Base-by-base conservation (phyloP, 2,113 vertebrate species). In the Echinops telfairi region DNA sequence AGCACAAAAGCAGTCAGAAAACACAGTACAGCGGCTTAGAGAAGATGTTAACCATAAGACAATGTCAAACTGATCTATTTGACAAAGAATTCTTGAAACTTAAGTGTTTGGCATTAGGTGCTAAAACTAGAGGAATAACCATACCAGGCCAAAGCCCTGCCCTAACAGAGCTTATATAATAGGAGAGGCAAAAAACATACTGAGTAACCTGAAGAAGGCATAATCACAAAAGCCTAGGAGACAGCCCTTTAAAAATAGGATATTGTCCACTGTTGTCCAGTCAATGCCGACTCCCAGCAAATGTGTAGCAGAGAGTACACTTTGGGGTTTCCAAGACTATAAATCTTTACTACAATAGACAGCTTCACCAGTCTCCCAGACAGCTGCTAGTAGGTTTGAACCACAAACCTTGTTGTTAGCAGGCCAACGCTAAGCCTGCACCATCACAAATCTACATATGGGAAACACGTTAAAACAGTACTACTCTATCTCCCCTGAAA, bases 11-110 rank as follows among this genome's bases (percentile, higher is more conserved):
- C 3, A 6, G 12, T 66, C 83, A 73, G 57, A 43, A 94, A 92
- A 93, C 70, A 89, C 17, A 91, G 53, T 66, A 83, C 36, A 84
- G 57, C 83, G 0, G 15, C 19, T 78, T 78, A 89, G 1, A 60
- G 40, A 86, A 96, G 70, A 92, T 40, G n/a, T 31, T 87, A 89
- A 88, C n/a, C 60, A 60, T 89, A 53, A 87, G n/a, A 89, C 33
- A 94, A 33, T 66, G 91, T 36, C 87, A 94, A 92, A 92, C 85
- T 84, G 47, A 53, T 11, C 47, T 43, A 91, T 57, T 29, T 40
- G 20, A 87, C 40, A 93, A 96, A 57, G 29, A 90, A 36, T 81
- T 91, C 71, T 86, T 88, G 75, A 95, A 77, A 43, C 25, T 66
- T 43, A 76, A 53, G 25, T 27, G 43, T 80, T 0, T 84, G 80